Evolutionary conservation across 2,888 invertebrate genomes (phyloP).

Genomic region (Caenorhabditis sulstoni): DNA sequence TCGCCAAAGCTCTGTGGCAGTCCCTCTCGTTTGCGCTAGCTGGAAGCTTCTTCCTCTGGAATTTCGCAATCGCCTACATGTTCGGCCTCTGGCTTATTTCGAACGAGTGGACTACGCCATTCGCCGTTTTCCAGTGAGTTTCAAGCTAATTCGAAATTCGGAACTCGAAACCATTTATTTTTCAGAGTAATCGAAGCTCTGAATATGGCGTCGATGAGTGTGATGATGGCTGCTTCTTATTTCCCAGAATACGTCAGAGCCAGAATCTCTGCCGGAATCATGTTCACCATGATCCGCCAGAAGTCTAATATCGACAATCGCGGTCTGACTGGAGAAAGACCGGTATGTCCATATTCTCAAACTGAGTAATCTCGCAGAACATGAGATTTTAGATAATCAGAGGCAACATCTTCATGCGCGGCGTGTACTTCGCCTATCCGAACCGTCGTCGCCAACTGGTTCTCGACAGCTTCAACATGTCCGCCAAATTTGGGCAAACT

Average conservation of each 20-base stretch:
- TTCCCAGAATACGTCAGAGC: slow-evolving; percentile 82
- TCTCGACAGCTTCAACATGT: slow-evolving; percentile 68
- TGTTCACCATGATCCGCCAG: slow-evolving; percentile 75
- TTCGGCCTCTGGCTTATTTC: slow-evolving; percentile 71
- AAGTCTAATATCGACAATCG: slow-evolving; percentile 81
- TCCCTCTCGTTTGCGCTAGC: slow-evolving; percentile 65
- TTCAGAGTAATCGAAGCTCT: slow-evolving; percentile 83
- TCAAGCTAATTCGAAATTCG: not conserved
- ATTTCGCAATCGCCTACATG: slow-evolving; percentile 72
- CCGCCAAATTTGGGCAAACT: slow-evolving; percentile 79
- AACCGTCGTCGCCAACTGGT: slow-evolving; percentile 85
- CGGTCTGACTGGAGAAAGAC: slow-evolving; percentile 75
- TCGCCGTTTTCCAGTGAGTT: slow-evolving; percentile 73
- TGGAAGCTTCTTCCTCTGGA: slow-evolving; percentile 68
- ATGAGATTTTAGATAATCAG: slow-evolving; percentile 48
- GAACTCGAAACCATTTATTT: slow-evolving; percentile 7
- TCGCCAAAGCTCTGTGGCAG: slow-evolving; percentile 70
- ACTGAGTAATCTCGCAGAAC: not conserved
- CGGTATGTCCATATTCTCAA: too few species aligned
- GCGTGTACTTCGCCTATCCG: slow-evolving; percentile 89
- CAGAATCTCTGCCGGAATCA: slow-evolving; percentile 80
- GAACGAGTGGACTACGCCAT: slow-evolving; percentile 68
- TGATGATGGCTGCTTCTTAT: slow-evolving; percentile 81
- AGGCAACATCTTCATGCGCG: slow-evolving; percentile 86
- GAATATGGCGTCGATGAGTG: slow-evolving; percentile 82